These are phyloP conservation scores for Aptenodytes forsteri DNA, from an alignment of 2,113 vertebrate species.

Conservation along the genomic window DNA sequence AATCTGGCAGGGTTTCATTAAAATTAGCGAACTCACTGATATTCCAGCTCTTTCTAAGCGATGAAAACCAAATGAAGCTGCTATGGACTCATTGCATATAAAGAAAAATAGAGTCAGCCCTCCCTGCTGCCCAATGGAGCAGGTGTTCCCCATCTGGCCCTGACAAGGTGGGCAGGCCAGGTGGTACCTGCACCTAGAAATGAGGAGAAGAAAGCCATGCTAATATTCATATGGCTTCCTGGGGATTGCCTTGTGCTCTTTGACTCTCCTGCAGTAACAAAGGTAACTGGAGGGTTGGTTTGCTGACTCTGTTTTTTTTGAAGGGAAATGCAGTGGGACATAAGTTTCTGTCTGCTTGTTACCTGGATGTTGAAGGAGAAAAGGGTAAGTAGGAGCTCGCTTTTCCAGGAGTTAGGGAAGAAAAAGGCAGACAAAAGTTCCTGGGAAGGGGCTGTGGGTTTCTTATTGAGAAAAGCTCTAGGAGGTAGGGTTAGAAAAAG, in stretches of 20 bases:
- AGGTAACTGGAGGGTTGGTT: neutral
- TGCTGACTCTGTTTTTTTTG: neutral
- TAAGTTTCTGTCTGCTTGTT: neutral
- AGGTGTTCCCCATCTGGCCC: neutral
- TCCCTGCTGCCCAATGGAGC: neutral
- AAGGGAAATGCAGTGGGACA: accelerated
- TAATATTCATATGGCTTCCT: accelerated
- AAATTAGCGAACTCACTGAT: neutral
- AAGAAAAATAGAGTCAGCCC: neutral
- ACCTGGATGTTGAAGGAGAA: accelerated
- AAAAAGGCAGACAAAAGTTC: neutral
- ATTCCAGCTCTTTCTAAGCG: neutral
- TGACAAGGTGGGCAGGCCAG: neutral
- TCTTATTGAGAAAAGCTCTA: neutral
- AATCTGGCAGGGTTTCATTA: neutral
- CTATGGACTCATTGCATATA: neutral
- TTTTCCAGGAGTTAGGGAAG: neutral
- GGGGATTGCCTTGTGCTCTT: accelerated
- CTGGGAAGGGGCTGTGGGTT: neutral
- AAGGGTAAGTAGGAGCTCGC: neutral
- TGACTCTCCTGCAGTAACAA: accelerated
- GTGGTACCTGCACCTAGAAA: neutral
- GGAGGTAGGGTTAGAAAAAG: neutral
- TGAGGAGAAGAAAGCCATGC: accelerated
- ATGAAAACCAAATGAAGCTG: neutral